Conservation (phyloP, 2,797 vertebrate genomes). For the Momotus momota region DNA sequence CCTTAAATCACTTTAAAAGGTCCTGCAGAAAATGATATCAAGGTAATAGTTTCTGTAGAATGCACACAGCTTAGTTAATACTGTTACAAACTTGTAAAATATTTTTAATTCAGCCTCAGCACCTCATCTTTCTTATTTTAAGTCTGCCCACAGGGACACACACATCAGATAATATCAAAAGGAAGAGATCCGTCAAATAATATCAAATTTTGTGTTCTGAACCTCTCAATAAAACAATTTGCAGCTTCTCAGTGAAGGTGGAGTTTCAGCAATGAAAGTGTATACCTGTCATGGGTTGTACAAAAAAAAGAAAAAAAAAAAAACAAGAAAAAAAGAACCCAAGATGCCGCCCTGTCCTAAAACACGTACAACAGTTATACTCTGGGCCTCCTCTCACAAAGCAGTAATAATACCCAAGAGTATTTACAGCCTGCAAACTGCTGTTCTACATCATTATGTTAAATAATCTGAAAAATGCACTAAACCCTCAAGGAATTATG, state of each 20-base stretch:
- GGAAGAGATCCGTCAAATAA: accelerated
- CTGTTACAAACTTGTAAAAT: neutral
- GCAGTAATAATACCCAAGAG: neutral
- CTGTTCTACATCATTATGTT: neutral
- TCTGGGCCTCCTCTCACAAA: neutral
- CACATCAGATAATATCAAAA: too few relatives aligned
- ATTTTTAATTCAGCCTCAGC: neutral
- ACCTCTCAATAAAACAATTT: neutral
- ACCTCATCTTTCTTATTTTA: neutral
- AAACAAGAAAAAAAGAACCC: neutral
- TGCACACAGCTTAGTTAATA: neutral
- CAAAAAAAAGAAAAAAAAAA: too few relatives aligned
- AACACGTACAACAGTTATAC: neutral
- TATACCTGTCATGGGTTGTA: neutral
- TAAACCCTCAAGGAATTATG: neutral
- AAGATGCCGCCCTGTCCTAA: neutral
- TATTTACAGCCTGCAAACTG: neutral
- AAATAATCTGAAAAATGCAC: neutral
- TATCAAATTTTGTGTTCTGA: neutral
- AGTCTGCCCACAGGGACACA: neutral
- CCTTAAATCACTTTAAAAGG: neutral
- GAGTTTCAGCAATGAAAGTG: neutral
- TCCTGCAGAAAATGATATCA: neutral
- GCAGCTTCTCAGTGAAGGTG: neutral
- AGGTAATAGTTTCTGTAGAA: neutral